These are phyloP conservation scores for Cyclura pinguis DNA, from an alignment of 2,797 vertebrate genomes.

Conservation along the genomic window DNA sequence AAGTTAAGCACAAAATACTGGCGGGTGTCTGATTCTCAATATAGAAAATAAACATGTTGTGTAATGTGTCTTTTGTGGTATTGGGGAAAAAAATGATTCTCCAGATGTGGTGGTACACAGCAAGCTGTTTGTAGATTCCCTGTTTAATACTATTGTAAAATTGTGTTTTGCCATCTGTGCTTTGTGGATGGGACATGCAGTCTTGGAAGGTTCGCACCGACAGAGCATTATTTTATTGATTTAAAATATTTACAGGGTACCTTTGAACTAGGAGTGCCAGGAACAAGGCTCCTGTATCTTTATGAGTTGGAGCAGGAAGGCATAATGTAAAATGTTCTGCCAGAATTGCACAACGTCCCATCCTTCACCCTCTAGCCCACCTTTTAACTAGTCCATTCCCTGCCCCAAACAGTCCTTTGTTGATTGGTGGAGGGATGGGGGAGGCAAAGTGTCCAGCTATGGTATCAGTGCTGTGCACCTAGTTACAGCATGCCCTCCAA, in stretches of 20 bases:
- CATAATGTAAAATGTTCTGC: too few species aligned
- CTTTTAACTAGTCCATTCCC: too few species aligned
- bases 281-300: too few species aligned
- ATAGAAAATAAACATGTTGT: constrained; percentile 41
- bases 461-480: too few species aligned
- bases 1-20: constrained; percentile 9
- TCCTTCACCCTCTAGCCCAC: too few species aligned
- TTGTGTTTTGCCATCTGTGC: background rate
- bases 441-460: too few species aligned
- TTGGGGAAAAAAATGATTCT: constrained; percentile 50
- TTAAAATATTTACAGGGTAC: background rate
- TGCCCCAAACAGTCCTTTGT: too few species aligned
- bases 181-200: constrained; percentile 18
- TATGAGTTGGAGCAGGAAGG: too few species aligned
- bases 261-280: too few species aligned
- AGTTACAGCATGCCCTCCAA: too few species aligned
- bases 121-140: constrained; percentile 37
- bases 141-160: constrained; percentile 30
- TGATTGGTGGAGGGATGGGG: too few species aligned
- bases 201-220: fast-evolving
- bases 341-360: too few species aligned
- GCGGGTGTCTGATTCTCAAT: constrained; percentile 52
- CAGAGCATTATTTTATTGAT: background rate
- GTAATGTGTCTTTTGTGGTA: constrained; percentile 42
- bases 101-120: constrained; percentile 57